Percentiles rank a stretch among this genome's conserved stretches.
Evolutionary conservation across 2,888 invertebrate species (phyloP).

Genomic region (Ectemnius cavifrons): DNA sequence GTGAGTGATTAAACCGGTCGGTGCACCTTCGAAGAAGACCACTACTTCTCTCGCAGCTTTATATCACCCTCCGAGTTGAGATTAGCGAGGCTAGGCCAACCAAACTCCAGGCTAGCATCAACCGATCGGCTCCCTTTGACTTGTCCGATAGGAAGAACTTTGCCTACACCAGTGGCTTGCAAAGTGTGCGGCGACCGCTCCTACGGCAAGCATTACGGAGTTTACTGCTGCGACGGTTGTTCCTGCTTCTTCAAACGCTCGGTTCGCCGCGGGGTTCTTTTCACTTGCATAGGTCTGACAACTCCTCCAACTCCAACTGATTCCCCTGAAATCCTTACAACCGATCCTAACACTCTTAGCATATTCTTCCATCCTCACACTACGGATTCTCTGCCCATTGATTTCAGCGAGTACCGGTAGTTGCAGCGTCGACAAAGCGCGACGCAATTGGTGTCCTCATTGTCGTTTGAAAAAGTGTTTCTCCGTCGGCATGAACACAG

Average conservation of each 20-base stretch:
- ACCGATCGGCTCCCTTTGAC: too few relatives aligned
- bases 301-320: neutral
- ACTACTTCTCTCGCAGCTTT: too few relatives aligned
- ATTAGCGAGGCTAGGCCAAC: too few relatives aligned
- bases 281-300: constrained; percentile 86
- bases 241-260: constrained; percentile 94
- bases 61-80: too few relatives aligned
- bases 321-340: neutral
- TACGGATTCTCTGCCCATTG: neutral
- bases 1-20: neutral
- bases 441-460: constrained; percentile 93
- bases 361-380: neutral
- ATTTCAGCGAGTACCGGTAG: constrained; percentile 84
- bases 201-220: constrained; percentile 91
- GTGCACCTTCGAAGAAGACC: too few relatives aligned
- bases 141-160: constrained; percentile 79
- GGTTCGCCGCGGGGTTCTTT: constrained; percentile 85
- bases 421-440: constrained; percentile 88
- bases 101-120: too few relatives aligned
- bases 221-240: constrained; percentile 92
- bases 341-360: neutral
- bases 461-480: constrained; percentile 90
- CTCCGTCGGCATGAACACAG: constrained; percentile 87
- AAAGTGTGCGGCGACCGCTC: constrained; percentile 90
- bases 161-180: constrained; percentile 85